phyloP scores from a whole-genome alignment of 2,797 vertebrate genomes.

The Ptychobarbus kaznakovi region DNA sequence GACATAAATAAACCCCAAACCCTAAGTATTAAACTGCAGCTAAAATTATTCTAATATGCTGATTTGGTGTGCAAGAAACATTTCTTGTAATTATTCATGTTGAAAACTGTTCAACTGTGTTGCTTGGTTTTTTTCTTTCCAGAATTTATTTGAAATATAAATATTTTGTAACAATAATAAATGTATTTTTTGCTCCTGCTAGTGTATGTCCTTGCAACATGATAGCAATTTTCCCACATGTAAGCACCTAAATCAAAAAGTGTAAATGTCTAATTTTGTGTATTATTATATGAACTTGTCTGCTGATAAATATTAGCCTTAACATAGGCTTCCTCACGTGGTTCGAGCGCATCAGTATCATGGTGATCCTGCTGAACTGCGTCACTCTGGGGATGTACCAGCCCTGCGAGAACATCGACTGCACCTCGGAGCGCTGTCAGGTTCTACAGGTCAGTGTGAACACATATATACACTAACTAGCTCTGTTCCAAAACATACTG shows the following conservation, averaged over 20 bases:
- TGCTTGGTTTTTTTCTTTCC: not conserved
- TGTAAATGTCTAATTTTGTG: not conserved
- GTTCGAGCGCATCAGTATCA: conserved; percentile 98
- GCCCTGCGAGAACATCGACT: conserved; percentile 97
- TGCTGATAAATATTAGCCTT: conserved; percentile 67
- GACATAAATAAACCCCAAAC: not conserved
- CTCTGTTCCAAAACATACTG: not conserved
- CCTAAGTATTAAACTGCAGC: not conserved
- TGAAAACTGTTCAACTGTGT: not conserved
- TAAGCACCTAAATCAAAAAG: not conserved
- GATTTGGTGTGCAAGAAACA: not conserved
- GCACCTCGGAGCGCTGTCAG: conserved; percentile 95
- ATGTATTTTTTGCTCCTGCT: not conserved
- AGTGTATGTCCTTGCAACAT: not conserved
- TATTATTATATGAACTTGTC: not conserved
- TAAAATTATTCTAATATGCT: not conserved
- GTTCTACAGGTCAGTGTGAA: conserved; percentile 89
- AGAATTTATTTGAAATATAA: not conserved
- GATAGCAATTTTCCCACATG: not conserved
- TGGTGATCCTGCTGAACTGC: conserved; percentile 98
- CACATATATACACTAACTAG: not conserved
- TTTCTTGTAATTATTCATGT: not conserved
- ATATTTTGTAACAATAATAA: not conserved
- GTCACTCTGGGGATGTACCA: conserved; percentile 99
- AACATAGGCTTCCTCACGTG: conserved; percentile 80